Evolutionary conservation across 2,113 vertebrate genomes (phyloP).

Genomic region (Okapia johnstoni): DNA sequence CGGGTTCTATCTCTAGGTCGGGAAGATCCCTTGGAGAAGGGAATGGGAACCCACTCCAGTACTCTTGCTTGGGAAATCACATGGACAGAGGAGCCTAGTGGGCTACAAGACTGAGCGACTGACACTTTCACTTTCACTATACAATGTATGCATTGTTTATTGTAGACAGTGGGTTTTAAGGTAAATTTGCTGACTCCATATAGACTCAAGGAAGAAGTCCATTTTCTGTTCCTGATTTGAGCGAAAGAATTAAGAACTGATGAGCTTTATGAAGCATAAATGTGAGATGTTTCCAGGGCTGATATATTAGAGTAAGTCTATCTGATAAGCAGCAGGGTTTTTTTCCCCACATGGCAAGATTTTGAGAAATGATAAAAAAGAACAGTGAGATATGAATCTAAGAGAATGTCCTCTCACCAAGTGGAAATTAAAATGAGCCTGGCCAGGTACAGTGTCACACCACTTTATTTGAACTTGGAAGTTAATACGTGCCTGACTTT

Average conservation of each 20-base stretch:
- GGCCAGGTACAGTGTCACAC: not conserved
- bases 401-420: not conserved
- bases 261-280: not conserved
- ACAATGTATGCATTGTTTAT: rapidly evolving
- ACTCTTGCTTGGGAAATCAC: not conserved
- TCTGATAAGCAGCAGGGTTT: not conserved
- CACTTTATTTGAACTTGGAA: not conserved
- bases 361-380: not conserved
- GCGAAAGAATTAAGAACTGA: not conserved
- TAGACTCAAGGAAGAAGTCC: rapidly evolving
- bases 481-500: not conserved
- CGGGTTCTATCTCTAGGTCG: not conserved
- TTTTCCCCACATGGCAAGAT: not conserved
- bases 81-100: not conserved
- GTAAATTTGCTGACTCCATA: not conserved
- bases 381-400: not conserved
- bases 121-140: not conserved
- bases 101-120: not conserved
- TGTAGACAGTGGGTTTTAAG: not conserved
- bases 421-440: not conserved
- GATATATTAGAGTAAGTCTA: rapidly evolving
- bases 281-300: not conserved
- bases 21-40: not conserved
- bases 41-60: not conserved
- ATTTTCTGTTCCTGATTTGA: not conserved